Evolutionary conservation across 2,888 invertebrate species (phyloP), one percentile per base, ranked within the genome.

Genomic region (Hypselothyrea guttata): DNA sequence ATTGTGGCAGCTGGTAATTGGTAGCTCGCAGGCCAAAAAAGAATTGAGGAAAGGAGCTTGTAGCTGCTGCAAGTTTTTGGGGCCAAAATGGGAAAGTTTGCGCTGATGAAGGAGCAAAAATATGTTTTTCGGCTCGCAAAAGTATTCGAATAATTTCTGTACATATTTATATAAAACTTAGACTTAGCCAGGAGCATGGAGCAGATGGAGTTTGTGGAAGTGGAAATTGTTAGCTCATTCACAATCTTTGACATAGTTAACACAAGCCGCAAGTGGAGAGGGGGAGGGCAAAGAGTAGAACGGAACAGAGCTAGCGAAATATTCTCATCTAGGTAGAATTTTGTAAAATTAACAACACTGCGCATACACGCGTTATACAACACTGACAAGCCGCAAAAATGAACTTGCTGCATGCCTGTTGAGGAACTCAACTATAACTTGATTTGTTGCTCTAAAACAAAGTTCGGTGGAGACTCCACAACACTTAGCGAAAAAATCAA

Each of bases 1-100:
- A 67, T 73, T 61, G 70, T 66, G 72, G 70, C 74, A 75, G 75
- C 67, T 78, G 70, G 78, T 82, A 77, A 77, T 77, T 77, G 77
- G 63, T 72, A 60, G 77, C 56, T 56, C 47, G 47, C 18, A 5
- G n/a, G 48, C n/a, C 42, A 38, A 57, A 22, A 18, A 41, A 40
- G 31, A 33, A 53, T 48, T 55, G 37, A 22, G 22, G 22, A 22
- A 5, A 22, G 22, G 22, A 22, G 22, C 5, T 22, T 2, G 22
- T 22, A 4, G 22, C 28, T 42, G 22, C 38, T 7, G 8, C n/a
- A 11, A 38, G 13, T 1, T 33, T 33, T 33, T 33, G 15, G 15
- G 4, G 31, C 8, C 2, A 33, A 33, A 33, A 46, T 38, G 37
- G 9, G 37, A 38, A 37, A 38, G 15, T 42, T 42, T 42, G 4